Evolutionary conservation across 1,140 invertebrate genomes (phyloP), one percentile per base, ranked within the genome.

Genomic region (Drosophila kikkawai): DNA sequence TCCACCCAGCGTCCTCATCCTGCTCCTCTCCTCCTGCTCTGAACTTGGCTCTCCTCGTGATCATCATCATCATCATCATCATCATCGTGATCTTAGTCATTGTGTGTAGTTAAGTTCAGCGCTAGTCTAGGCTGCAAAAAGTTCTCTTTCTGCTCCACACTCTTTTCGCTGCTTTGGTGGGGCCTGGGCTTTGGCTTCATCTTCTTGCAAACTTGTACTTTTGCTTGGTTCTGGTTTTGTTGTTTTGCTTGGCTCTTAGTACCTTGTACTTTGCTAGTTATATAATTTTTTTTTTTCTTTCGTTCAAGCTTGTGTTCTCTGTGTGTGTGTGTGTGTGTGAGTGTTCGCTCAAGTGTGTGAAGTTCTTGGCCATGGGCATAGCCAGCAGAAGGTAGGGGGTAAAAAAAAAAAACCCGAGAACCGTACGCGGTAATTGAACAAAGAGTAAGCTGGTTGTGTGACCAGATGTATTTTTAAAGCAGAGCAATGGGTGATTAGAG

Each of bases 291-390:
- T 65, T 65, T 57, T 65, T 32, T 56, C 15, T 51, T 55, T 67
- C 55, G 55, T 67, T 76, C 63, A 67, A 68, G 74, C 32, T 22
- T 45, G 32, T n/a, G n/a, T 48, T 67, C 39, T 12, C 37, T 0
- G n/a, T 19, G 1, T 60, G 59, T 0, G n/a, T 19, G 1, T 60
- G 59, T 65, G 47, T 58, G 45, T 1, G n/a, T 61, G 61, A 58
- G 58, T 82, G 83, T 47, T 58, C 85, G 84, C 73, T 84, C 65
- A 80, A 80, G 73, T 88, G 84, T 90, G 78, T 83, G 80, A 88
- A 87, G 85, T 90, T 87, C 85, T 87, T 88, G 84, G 84, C 77
- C 76, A 87, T 82, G 81, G 85, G 85, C 82, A 77, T 63, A 70
- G 73, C 61, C 57, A 51, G 61, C 69, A 70, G 48, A 78, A 55